Evolutionary conservation across 2,888 invertebrate species (phyloP).

Genomic region (Ophraella communa): DNA sequence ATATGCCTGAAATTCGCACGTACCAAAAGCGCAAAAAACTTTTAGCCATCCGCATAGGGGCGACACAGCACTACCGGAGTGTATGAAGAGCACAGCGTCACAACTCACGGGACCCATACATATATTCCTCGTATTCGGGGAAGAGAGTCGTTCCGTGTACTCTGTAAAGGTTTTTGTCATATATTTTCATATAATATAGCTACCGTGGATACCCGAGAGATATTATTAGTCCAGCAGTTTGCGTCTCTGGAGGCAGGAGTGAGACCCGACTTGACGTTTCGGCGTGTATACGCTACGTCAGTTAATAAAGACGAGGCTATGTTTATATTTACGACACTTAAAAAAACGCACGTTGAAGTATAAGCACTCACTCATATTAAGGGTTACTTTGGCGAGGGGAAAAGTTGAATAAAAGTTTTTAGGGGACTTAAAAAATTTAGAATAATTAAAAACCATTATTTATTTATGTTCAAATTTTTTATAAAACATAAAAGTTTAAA

Average conservation of each 20-base stretch:
- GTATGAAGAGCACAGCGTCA: neutral
- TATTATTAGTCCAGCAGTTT: constrained; percentile 25
- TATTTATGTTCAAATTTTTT: too few species aligned
- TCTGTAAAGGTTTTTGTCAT: constrained; percentile 34
- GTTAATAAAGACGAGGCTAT: constrained; percentile 10
- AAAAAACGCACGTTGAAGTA: constrained; percentile 6
- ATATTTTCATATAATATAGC: constrained; percentile 31
- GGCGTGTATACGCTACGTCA: constrained; percentile 6
- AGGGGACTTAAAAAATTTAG: too few species aligned
- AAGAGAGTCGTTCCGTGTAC: constrained; percentile 27
- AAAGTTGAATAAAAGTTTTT: neutral
- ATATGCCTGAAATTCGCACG: constrained; percentile 8
- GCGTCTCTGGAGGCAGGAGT: constrained; percentile 7
- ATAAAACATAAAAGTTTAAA: too few species aligned
- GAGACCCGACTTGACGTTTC: constrained; percentile 8
- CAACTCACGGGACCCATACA: constrained; percentile 30
- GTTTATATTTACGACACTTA: constrained; percentile 14
- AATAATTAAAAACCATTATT: too few species aligned
- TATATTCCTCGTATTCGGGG: constrained; percentile 8
- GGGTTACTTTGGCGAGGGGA: neutral
- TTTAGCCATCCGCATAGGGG: too few species aligned
- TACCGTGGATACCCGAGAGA: constrained; percentile 16
- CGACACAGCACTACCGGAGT: constrained; percentile 6
- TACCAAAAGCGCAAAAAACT: constrained; percentile 13
- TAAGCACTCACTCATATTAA: constrained; percentile 11